Evolutionary conservation across 2,888 invertebrate genomes (phyloP), one percentile per base, ranked within the genome.

Genomic region (Prionchulus punctatus): DNA sequence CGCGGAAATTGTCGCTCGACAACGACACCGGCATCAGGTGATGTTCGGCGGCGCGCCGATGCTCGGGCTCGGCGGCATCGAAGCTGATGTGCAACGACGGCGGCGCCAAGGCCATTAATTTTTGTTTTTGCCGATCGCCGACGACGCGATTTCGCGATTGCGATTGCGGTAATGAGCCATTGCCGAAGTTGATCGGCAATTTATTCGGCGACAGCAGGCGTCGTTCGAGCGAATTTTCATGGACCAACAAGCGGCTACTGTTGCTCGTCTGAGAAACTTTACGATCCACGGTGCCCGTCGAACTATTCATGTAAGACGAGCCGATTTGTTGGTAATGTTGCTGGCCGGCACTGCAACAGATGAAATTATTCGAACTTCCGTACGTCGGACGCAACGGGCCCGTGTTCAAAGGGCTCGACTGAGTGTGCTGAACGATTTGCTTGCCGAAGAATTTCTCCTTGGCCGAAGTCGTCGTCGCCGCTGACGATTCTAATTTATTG

Each of bases 71-170:
- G 4, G 30, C 30, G 28, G 18, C 12, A 7, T 49, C 50, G 23
- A 49, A 49, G 23, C 50, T 49, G 50, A 49, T 49, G 30, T 49
- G 50, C 50, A 49, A 28, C 3, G 50, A 49, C 12, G 50, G 50
- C 30, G 50, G 50, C 28, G 30, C 27, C 21, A 49, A 49, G 12
- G 50, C 27, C 12, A 23, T 7, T 18, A 49, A 21, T 26, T 28
- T 26, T 28, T 30, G 30, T 28, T 28, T 49, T n/a, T 49, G 26
- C 27, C 36, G 36, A 36, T 7, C 18, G 7, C 12, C 7, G 18
- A 18, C 12, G 36, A 36, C 36, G n/a, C n/a, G n/a, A n/a, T n/a
- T n/a, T n/a, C n/a, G n/a, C n/a, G n/a, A n/a, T n/a, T n/a, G n/a
- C n/a, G n/a, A n/a, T n/a, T n/a, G n/a, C n/a, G n/a, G n/a, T n/a